Percentiles rank a stretch among this genome's conserved stretches.
Evolutionary conservation across 23 tunicate species (phyloP).

Genomic region (Trididemnum miniatum): DNA sequence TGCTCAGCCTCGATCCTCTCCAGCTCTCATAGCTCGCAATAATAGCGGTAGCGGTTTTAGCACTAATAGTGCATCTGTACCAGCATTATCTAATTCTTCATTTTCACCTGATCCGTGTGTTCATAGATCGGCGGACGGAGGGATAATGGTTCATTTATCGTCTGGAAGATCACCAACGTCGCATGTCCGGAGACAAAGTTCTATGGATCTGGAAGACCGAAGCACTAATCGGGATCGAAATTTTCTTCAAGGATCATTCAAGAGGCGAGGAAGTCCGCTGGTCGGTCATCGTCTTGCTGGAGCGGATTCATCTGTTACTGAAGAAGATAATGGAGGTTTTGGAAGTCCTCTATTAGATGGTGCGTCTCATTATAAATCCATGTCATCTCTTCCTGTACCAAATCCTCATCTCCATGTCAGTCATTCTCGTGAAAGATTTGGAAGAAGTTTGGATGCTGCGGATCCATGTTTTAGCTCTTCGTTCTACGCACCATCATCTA

Average conservation of each 20-base stretch:
- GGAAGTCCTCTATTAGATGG: not conserved
- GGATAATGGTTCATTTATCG: not conserved
- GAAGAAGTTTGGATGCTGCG: slow-evolving; percentile 74
- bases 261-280: not conserved
- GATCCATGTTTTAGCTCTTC: too few relatives aligned
- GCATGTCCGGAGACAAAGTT: not conserved
- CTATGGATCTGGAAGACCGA: not conserved
- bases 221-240: not conserved
- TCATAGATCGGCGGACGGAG: not conserved
- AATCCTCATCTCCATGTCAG: slow-evolving; percentile 1
- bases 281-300: not conserved
- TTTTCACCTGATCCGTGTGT: not conserved
- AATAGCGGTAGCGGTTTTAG: slow-evolving; percentile 60
- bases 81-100: not conserved
- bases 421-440: slow-evolving; percentile 54
- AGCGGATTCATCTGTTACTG: slow-evolving; percentile 21
- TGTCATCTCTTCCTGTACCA: slow-evolving; percentile 55
- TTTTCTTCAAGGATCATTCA: not conserved
- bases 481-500: too few relatives aligned
- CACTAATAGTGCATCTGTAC: not conserved
- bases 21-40: slow-evolving; percentile 42
- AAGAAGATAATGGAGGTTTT: not conserved
- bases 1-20: slow-evolving; percentile 2
- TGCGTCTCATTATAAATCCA: slow-evolving; percentile 59
- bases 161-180: not conserved